Evolutionary conservation across 64 coral and sea anemone genomes (phyloP).

Genomic region (Montipora sp.): DNA sequence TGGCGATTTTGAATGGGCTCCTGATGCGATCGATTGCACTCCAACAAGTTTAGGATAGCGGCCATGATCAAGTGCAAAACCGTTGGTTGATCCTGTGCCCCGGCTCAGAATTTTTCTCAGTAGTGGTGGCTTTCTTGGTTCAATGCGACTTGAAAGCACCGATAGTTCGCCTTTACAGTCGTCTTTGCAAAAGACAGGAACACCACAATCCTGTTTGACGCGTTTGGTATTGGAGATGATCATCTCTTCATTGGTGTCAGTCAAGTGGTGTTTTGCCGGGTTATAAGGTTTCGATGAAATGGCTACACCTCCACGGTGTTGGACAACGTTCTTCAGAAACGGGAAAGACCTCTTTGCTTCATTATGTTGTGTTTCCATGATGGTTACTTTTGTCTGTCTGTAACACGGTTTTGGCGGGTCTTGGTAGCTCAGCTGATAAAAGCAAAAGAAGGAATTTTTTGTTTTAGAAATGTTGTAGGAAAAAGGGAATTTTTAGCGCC

Average conservation of each 20-base stretch:
- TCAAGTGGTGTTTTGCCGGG: neutral
- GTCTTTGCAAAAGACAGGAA: neutral
- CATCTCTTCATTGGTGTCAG: neutral
- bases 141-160: neutral
- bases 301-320: neutral
- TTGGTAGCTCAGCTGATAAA: neutral
- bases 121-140: neutral
- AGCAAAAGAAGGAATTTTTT: neutral
- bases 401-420: neutral
- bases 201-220: neutral
- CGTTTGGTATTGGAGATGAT: neutral
- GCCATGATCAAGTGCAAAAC: constrained; percentile 35
- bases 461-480: too few species aligned
- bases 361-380: neutral
- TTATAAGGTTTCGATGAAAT: neutral
- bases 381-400: neutral
- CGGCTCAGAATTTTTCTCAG: neutral
- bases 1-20: neutral
- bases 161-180: too few species aligned
- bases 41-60: constrained; percentile 28
- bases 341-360: neutral
- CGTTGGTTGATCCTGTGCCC: neutral
- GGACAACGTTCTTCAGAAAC: neutral
- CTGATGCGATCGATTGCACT: neutral
- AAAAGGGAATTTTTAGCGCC: too few species aligned